Evolutionary conservation across 2,113 vertebrate species (phyloP).

Genomic region (Dermatemys mawii): DNA sequence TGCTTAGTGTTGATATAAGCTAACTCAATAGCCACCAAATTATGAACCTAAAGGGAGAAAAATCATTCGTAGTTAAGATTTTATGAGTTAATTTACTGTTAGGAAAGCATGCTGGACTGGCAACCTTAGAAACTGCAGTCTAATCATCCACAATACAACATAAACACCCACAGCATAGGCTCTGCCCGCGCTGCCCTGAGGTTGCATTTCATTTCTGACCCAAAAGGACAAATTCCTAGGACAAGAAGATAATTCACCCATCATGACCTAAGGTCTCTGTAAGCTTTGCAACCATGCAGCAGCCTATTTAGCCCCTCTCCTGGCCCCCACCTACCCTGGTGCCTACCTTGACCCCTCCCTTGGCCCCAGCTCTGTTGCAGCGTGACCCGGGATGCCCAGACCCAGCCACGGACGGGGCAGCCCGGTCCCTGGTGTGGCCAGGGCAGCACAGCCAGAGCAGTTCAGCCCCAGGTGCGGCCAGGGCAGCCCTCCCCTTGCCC

Average conservation of each 20-base stretch:
- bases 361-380: no score
- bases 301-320: no score
- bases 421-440: no score
- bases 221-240: not conserved
- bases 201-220: not conserved
- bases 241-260: not conserved
- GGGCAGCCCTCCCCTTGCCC: no score
- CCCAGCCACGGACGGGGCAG: no score
- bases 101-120: not conserved
- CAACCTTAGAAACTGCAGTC: fast-evolving
- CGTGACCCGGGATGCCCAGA: no score
- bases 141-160: not conserved
- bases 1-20: conserved; percentile 99
- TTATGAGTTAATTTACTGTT: not conserved
- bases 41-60: conserved; percentile 88
- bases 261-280: no score
- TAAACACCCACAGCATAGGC: not conserved
- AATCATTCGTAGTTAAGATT: not conserved
- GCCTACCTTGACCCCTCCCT: no score
- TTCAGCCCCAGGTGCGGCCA: no score
- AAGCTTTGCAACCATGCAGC: no score
- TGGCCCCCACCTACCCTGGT: no score
- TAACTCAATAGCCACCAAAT: conserved; percentile 96
- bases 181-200: not conserved
- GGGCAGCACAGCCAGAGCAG: no score